A percentile compares a stretch with the other conserved stretches of the same genome.
These are phyloP conservation scores for Epinephelus fuscoguttatus DNA, from an alignment of 2,113 vertebrate genomes.

Conservation along the genomic window DNA sequence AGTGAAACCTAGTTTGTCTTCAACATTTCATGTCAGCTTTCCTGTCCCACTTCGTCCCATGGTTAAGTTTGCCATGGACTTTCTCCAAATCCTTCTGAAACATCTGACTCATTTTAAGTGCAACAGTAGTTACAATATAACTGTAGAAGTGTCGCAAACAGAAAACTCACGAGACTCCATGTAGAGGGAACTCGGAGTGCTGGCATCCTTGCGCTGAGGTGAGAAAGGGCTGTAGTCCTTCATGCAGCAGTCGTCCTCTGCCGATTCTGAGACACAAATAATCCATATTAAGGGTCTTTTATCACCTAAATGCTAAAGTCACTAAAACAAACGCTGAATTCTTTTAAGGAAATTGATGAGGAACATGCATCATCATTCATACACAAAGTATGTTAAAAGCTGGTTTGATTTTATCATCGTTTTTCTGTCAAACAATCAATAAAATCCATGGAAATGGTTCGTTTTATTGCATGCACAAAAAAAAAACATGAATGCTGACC, in stretches of 20 bases:
- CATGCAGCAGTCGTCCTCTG: conserved; percentile 67
- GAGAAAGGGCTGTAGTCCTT: conserved; percentile 84
- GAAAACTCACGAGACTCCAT: conserved; percentile 89
- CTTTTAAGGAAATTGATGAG: background rate
- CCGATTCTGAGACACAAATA: conserved; percentile 84
- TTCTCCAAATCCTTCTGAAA: background rate
- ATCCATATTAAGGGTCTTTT: background rate
- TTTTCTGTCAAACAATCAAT: background rate
- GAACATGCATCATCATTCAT: conserved; percentile 11
- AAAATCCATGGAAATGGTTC: background rate
- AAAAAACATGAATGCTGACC: conserved; percentile 9
- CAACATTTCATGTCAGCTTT: background rate
- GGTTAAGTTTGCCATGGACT: background rate
- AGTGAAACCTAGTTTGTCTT: background rate
- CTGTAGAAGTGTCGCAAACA: background rate
- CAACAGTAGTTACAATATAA: background rate
- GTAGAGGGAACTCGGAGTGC: conserved; percentile 87
- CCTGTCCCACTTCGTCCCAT: background rate
- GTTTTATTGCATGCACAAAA: conserved; percentile 41
- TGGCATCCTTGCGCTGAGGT: conserved; percentile 83
- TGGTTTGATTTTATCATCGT: background rate
- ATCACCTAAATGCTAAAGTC: background rate
- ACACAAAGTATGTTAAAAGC: conserved; percentile 11
- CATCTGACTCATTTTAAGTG: background rate
- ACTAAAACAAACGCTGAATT: background rate